Base-by-base conservation (phyloP, 2,888 invertebrate genomes). In the Scaptomyza parva region DNA sequence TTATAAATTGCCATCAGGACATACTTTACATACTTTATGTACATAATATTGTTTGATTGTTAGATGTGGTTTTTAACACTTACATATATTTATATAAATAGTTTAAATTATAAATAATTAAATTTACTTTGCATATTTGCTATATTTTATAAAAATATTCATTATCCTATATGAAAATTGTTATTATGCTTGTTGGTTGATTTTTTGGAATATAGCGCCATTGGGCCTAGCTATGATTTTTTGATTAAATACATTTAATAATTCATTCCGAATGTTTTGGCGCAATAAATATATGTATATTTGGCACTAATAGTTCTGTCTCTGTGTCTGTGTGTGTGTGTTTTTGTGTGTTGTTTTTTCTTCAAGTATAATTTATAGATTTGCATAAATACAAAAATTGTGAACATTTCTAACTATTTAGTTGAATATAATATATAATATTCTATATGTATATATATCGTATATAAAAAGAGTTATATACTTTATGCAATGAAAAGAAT, bases 241-340 rank as follows among this genome's bases (percentile, higher is more conserved):
- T 35, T 55, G 37, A 52, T 61, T 58, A 54, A 41, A 47, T 58
- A 73, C 48, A 54, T 66, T 33, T 69, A 62, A 64, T 57, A 59
- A 69, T 71, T 72, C 64, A 66, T 62, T 72, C 67, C 69, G 70
- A 86, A 71, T 73, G 68, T 74, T 66, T 66, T 78, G 84, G 71
- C 76, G 72, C 78, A 78, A 75, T 76, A 71, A 59, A 57, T 65
- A 57, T 65, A 30, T 65, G 24, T 78, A 85, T 76, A 74, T 81
- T 86, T 89, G 90, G 90, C 90, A 89, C 89, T 66, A 61, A 30
- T 82, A 79, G 64, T 73, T 83, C 65, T 60, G 67, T 47, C 48
- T 26, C 8, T 28, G 28, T 28, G 53, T 57, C 44, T 17, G 51
- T 26, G 26, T 28, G 28, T 28, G 53, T 57, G 48, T 17, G 4